Conservation (phyloP, 2,113 vertebrate genomes). For the Amia ocellicauda region DNA sequence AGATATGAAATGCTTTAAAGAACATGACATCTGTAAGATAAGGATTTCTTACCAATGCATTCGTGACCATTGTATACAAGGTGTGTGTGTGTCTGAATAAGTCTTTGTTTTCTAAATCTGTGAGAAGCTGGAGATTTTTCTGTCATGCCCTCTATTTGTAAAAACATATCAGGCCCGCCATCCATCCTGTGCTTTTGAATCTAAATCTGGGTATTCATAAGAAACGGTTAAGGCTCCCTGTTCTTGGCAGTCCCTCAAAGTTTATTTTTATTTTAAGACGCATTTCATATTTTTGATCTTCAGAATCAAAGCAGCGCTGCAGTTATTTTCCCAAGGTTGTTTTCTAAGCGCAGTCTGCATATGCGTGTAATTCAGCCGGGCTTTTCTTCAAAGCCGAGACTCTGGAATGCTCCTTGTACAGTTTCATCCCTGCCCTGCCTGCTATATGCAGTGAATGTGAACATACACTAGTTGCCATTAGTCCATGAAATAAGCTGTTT, state of each 20-base stretch:
- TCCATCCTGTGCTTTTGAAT: conserved; percentile 3
- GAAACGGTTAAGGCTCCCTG: not conserved
- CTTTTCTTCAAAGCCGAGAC: not conserved
- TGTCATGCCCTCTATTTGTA: too few species aligned
- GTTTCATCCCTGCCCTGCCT: conserved; percentile 16
- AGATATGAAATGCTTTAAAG: too few species aligned
- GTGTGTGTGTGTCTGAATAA: too few species aligned
- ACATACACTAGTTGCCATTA: conserved; percentile 20
- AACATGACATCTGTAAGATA: too few species aligned
- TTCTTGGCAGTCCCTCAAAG: conserved; percentile 7
- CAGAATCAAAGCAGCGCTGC: conserved; percentile 9
- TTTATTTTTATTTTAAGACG: conserved; percentile 2
- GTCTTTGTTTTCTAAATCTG: not conserved
- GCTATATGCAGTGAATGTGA: conserved; percentile 18
- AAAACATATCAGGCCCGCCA: not conserved
- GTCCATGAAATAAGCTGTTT: conserved; percentile 34
- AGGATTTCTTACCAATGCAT: too few species aligned
- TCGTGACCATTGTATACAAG: too few species aligned
- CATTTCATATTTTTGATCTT: conserved; percentile 6
- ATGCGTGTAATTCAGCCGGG: not conserved
- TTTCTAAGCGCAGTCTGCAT: not conserved
- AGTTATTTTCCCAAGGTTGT: conserved; percentile 3
- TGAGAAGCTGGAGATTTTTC: not conserved
- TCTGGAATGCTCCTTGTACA: not conserved
- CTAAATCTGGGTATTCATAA: conserved; percentile 4